Base-by-base conservation (phyloP, 2,797 vertebrate species). In the Sebastes trivittatus region DNA sequence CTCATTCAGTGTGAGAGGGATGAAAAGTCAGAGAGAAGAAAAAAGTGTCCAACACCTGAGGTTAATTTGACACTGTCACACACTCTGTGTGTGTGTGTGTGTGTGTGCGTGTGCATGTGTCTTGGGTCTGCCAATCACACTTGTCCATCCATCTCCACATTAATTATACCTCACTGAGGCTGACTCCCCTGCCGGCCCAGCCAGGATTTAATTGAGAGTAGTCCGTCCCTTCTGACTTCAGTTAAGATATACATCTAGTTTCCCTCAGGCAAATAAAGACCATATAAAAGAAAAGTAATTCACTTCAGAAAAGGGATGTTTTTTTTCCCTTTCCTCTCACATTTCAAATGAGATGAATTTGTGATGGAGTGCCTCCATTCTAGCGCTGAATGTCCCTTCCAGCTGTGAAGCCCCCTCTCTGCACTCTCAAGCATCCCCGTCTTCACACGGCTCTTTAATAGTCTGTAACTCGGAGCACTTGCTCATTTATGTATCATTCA, bases 161-260 rank as follows among this genome's bases (percentile, higher is more conserved):
- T 81, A 81, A 87, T 82, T 69, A 85, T 52, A 70, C 46, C 42
- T 75, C 83, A 81, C 75, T 72, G 74, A 59, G 65, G 46, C 66
- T 58, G 78, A 80, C 65, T 83, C 71, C 83, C 92, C 64, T 68
- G 46, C 38, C 29, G 13, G 25, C 38, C 61, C 65, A 36, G 71
- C 60, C 83, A 76, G 75, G 62, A 60, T 66, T 89, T 81, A 93
- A 93, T 87, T 88, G 84, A 72, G 63, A 79, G 62, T 64, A 58
- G 64, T 63, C 38, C 64, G 83, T 55, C 77, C 80, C 77, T 78
- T 32, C 61, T 77, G 78, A 80, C 65, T 78, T 79, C 72, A 74
- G 62, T 79, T 80, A 78, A 85, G 54, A 77, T 65, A 71, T 62
- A 80, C 74, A 74, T 77, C n/a, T 27, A 78, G 75, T 32, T 56